Base-by-base conservation (phyloP, 1,140 invertebrate species). In the Dryas iulia region DNA sequence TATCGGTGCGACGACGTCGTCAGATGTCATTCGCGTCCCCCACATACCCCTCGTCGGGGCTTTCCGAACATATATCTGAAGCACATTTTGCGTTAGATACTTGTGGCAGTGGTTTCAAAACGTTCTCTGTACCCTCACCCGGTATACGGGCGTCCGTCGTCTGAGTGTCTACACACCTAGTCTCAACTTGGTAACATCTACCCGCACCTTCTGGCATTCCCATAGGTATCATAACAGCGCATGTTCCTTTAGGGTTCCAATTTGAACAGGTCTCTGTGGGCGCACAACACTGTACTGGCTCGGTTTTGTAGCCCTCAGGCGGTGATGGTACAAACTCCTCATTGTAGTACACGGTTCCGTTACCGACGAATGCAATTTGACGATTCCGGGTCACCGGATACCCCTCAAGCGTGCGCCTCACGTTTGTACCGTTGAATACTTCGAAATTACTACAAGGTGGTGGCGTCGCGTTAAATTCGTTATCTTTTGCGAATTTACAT, bases 11-110 rank as follows among this genome's bases (percentile, higher is more conserved):
- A 70, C 91, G 94, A 87, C 92, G 95, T 94, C 80, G 93, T 94
- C 94, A 94, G 84, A 94, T 94, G 74, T 94, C 93, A 76, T 93
- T 93, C 59, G 83, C 94, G 80, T 97, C 96, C 25, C 96, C 96
- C 52, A 96, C 96, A 83, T 97, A 97, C 1, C 96, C 96, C 83
- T 97, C 96, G 83, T 97, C 96, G 4, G 96, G 96, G 83, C 96
- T 97, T 75, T 97, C 96, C 2, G 95, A 95, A 72, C 96, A 93
- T n/a, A 94, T 93, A 66, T 94, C 95, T 66, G 90, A 92, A 18
- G 81, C 86, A 75, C 87, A 92, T 79, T 91, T 92, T 56, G 86
- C 88, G 64, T 89, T 89, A 28, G 87, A 90, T 64, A 87, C 83
- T 82, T 91, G 87, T 12, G 86, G 85, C 57, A 86, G 71, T 54